Base-by-base conservation (phyloP, 2,113 vertebrate species). In the Paraplagusia blochii region DNA sequence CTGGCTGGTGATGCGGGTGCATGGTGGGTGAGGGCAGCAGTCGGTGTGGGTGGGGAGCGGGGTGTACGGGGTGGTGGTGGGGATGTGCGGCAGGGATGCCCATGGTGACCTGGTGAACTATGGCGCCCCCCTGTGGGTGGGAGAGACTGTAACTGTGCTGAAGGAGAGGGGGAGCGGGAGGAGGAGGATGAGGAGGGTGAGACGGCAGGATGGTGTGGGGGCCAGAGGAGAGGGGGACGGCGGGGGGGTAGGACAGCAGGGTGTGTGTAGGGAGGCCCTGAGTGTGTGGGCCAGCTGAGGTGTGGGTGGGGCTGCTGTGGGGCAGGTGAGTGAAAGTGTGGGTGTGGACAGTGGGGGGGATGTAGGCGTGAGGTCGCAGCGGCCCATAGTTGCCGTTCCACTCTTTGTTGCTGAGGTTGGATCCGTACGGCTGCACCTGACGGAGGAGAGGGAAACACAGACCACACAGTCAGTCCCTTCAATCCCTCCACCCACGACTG, bases 341-440 rank as follows among this genome's bases (percentile, higher is more conserved):
- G 43, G 91, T 85, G 29, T 92, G 88, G 5, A 95, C 83, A 11
- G 90, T 88, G 34, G 93, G 89, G 6, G 93, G 89, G 76, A 98
- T 90, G 85, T 90, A 98, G 53, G 94, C 91, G 73, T 95, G 94
- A 43, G 95, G 95, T 42, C 95, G 91, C 72, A 94, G 88, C 0
- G 87, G 93, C 42, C 88, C 88, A 0, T 92, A 97, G 89, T 96
- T 99, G 65, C 95, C 93, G 65, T 95, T 98, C 95, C 96, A 96
- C 63, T 98, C 95, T 81, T 93, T 95, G 85, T 15, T 76, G 80
- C 58, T 54, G 85, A 74, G 94, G 76, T 89, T 93, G 58, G 94
- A 92, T 66, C 78, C 84, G 62, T 94, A 96, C 71, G 90, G 93
- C 81, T 94, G 95, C 76, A 97, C 88, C 95, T 98, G 86, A 43